These are phyloP conservation scores for Tragelaphus buxtoni DNA, from an alignment of 2,113 vertebrate genomes.

Conservation along the genomic window DNA sequence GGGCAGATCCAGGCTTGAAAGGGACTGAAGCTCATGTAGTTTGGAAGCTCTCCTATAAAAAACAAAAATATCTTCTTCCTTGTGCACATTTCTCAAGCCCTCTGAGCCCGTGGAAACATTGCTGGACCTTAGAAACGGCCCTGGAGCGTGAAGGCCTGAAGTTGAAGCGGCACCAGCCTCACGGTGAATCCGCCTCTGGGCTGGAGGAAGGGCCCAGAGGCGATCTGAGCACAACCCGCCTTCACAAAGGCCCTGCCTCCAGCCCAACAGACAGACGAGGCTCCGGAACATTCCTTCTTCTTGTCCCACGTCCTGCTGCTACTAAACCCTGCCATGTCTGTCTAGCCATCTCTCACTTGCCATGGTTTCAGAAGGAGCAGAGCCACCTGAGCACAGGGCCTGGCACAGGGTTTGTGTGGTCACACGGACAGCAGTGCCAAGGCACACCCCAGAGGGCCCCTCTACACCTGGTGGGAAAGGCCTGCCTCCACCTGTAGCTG, in stretches of 20 bases:
- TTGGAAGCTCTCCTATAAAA: not conserved
- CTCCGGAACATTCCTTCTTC: constrained; percentile 42
- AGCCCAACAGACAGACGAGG: constrained; percentile 62
- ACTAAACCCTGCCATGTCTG: not conserved
- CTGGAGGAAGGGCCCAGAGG: constrained; percentile 76
- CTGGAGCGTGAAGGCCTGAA: not conserved
- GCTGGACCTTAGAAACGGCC: not conserved
- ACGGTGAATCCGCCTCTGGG: constrained; percentile 49
- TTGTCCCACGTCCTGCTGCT: not conserved
- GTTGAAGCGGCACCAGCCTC: constrained; percentile 18
- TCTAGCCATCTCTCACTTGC: not conserved
- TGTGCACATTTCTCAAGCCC: not conserved
- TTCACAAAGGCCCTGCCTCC: constrained; percentile 74
- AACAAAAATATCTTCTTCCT: constrained; percentile 26
- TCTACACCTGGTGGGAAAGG: not conserved
- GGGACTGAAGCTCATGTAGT: not conserved
- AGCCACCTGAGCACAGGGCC: not conserved
- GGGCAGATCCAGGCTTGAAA: not conserved
- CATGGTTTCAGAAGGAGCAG: not conserved
- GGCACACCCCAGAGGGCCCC: not conserved
- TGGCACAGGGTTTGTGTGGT: no score
- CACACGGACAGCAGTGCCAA: rapidly evolving
- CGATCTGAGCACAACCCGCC: constrained; percentile 63
- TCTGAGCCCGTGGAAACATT: not conserved
- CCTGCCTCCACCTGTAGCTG: not conserved